phyloP scores from a whole-genome alignment of 1,140 invertebrate genomes.

The Rhynchophorus ferrugineus region DNA sequence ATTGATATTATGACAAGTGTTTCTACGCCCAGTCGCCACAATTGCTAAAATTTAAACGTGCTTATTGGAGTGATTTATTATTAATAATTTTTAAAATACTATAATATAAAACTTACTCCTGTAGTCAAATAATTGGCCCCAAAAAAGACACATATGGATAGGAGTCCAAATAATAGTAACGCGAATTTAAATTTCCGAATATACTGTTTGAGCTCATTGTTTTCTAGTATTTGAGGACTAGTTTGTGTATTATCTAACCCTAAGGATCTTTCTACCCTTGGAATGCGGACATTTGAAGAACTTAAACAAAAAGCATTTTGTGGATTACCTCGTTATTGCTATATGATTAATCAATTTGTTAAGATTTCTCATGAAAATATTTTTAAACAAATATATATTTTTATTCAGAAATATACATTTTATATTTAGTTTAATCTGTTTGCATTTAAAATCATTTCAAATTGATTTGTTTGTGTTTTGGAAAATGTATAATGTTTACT shows the following conservation, averaged over 20 bases:
- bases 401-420: too few species aligned
- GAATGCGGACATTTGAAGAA: slow-evolving; percentile 1
- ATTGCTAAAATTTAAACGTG: slow-evolving; percentile 15
- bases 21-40: slow-evolving; percentile 16
- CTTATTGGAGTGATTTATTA: too few species aligned
- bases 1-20: slow-evolving; percentile 8
- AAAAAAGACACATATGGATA: slow-evolving; percentile 13
- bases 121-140: slow-evolving; percentile 18
- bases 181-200: slow-evolving; percentile 16
- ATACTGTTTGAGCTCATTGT: slow-evolving; percentile 2
- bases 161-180: slow-evolving; percentile 6
- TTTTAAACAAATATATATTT: slow-evolving; percentile 2
- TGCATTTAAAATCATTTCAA: too few species aligned
- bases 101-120: slow-evolving; percentile 14
- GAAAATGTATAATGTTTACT: too few species aligned
- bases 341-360: neutral
- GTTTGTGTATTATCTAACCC: slow-evolving; percentile 3
- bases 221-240: slow-evolving; percentile 6
- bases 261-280: slow-evolving; percentile 5
- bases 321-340: too few species aligned
- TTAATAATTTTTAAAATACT: too few species aligned
- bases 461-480: too few species aligned
- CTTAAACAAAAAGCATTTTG: slow-evolving; percentile 6
- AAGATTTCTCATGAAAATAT: neutral
- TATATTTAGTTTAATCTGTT: neutral